Conservation (phyloP, 2,888 invertebrate species). For the Andrena trimmerana region DNA sequence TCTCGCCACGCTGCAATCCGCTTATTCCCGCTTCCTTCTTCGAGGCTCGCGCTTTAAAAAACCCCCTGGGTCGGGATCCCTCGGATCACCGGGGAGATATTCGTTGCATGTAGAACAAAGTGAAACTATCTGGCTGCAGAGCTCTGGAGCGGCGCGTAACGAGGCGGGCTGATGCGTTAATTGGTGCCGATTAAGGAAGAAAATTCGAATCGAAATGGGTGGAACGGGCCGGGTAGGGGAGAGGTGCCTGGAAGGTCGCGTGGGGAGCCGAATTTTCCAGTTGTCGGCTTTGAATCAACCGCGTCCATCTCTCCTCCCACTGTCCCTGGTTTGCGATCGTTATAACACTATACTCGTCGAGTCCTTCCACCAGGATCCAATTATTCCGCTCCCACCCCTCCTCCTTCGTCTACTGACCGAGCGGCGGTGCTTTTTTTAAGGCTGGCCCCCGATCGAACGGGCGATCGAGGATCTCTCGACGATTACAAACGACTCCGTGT, state of each 20-base stretch:
- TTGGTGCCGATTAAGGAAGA: not conserved
- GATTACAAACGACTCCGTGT: conserved; percentile 66
- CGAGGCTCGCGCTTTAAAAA: conserved; percentile 54
- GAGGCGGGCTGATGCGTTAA: conserved; percentile 6
- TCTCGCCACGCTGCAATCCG: conserved; percentile 65
- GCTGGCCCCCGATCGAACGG: conserved; percentile 33
- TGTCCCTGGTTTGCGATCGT: conserved; percentile 24
- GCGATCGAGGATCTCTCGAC: conserved; percentile 51
- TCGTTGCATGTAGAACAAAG: conserved; percentile 26
- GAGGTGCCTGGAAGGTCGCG: not conserved
- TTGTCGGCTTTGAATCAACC: conserved; percentile 29
- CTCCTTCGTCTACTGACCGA: not conserved
- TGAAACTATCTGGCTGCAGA: not conserved
- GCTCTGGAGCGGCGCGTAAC: not conserved
- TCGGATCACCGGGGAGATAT: conserved; percentile 34
- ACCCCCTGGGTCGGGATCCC: conserved; percentile 37
- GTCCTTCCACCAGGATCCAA: conserved; percentile 51
- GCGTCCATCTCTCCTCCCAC: not conserved
- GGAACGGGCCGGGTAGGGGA: not conserved
- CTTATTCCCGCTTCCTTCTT: conserved; percentile 65
- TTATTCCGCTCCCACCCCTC: conserved; percentile 49
- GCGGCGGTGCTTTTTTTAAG: conserved; percentile 46
- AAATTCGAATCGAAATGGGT: not conserved
- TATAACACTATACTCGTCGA: conserved; percentile 39
- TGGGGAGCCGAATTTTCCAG: conserved; percentile 41